Evolutionary conservation across 2,888 invertebrate species (phyloP).

Genomic region (Stenurella melanura): DNA sequence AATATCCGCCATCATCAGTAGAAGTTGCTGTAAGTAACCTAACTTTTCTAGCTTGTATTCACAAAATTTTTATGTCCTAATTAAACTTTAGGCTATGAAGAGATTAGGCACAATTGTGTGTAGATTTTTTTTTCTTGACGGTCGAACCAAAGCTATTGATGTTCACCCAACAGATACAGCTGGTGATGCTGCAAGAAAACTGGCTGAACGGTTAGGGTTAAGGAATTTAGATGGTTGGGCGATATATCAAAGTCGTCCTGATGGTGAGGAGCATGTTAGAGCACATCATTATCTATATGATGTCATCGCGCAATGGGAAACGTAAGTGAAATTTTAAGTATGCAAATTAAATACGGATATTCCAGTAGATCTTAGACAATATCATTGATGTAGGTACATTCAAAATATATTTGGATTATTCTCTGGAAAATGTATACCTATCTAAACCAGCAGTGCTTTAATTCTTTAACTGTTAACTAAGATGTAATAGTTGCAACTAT

Average conservation of each 20-base stretch:
- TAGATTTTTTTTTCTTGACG: conserved; percentile 95
- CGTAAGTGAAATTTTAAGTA: conserved; percentile 75
- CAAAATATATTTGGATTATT: no score
- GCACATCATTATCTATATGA: conserved; percentile 95
- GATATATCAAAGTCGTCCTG: conserved; percentile 91
- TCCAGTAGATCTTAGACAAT: no score
- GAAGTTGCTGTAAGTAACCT: conserved; percentile 87
- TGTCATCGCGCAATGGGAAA: conserved; percentile 96
- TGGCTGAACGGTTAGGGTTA: conserved; percentile 91
- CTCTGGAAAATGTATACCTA: no score
- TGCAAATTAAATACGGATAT: not conserved
- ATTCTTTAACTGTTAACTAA: no score
- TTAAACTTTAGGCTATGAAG: conserved; percentile 88
- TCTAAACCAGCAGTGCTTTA: no score
- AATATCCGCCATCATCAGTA: conserved; percentile 91
- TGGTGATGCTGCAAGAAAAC: conserved; percentile 89
- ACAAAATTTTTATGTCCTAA: not conserved
- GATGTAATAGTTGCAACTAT: no score
- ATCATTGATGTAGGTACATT: no score
- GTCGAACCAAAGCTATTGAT: conserved; percentile 95
- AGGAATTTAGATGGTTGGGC: conserved; percentile 94
- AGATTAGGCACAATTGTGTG: conserved; percentile 94
- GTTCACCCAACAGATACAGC: conserved; percentile 97
- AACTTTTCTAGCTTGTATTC: not conserved
- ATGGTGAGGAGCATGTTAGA: conserved; percentile 92